Evolutionary conservation across 2,888 invertebrate genomes (phyloP).

Genomic region (Caenorhabditis angaria): DNA sequence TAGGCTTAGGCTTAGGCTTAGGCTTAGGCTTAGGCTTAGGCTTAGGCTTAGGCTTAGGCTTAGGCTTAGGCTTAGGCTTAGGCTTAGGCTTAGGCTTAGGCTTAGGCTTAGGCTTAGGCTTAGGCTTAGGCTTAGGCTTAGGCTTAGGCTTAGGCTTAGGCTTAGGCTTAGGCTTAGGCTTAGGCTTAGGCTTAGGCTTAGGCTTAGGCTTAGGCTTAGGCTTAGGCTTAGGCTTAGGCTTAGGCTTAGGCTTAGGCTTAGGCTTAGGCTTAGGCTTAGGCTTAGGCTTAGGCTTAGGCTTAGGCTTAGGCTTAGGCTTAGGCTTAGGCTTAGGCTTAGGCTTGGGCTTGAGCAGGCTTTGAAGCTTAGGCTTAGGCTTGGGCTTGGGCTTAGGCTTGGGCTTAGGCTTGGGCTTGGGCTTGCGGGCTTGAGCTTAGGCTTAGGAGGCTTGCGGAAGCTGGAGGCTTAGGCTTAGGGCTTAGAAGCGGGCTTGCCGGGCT

Average conservation of each 20-base stretch:
- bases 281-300: conserved; percentile 35
- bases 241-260: conserved; percentile 26
- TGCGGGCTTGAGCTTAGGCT: no score
- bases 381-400: conserved; percentile 30
- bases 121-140: conserved; percentile 40
- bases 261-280: conserved; percentile 35
- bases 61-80: conserved; percentile 36
- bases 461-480: conserved; percentile 35
- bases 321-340: conserved; percentile 32
- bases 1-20: conserved; percentile 40
- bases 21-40: conserved; percentile 37
- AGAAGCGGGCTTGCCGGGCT: no score
- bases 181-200: conserved; percentile 44
- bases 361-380: conserved; percentile 40
- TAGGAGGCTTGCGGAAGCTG: conserved; percentile 14
- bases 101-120: conserved; percentile 36
- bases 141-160: conserved; percentile 37
- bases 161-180: conserved; percentile 42
- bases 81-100: conserved; percentile 34
- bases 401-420: conserved; percentile 20
- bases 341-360: conserved; percentile 37
- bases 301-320: conserved; percentile 34
- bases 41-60: conserved; percentile 38
- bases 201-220: conserved; percentile 42
- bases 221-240: conserved; percentile 43